phyloP scores from a whole-genome alignment of 2,113 vertebrate species.

The Lutjanus erythropterus region DNA sequence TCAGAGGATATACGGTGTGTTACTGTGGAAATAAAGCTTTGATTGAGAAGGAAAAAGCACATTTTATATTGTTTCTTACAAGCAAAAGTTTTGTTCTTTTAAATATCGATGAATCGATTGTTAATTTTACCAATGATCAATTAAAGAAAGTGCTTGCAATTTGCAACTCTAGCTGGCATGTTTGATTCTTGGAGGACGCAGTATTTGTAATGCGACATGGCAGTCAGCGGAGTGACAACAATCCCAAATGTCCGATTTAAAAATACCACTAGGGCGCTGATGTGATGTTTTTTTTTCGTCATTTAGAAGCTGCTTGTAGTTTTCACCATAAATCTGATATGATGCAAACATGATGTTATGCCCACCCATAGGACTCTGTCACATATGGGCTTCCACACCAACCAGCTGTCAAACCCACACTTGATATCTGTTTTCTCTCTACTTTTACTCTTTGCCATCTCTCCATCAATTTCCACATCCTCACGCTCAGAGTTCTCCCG shows the following conservation, averaged over 20 bases:
- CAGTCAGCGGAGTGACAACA: constrained; percentile 2
- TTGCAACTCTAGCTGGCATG: too few species aligned
- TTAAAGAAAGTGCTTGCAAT: too few species aligned
- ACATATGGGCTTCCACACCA: neutral
- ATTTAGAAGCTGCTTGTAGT: neutral
- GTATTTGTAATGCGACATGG: neutral
- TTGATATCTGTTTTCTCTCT: neutral
- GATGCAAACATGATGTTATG: neutral
- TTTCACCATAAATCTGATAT: constrained; percentile 20
- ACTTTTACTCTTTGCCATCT: neutral
- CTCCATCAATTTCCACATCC: neutral
- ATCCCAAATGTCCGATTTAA: constrained; percentile 1
- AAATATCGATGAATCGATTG: too few species aligned
- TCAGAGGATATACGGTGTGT: too few species aligned
- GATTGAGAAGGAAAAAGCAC: too few species aligned
- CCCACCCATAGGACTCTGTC: neutral
- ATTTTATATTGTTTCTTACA: too few species aligned
- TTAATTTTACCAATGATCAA: too few species aligned
- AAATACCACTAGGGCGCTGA: constrained; percentile 10
- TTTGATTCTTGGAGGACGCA: neutral
- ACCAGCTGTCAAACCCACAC: constrained; percentile 3
- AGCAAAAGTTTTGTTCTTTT: too few species aligned
- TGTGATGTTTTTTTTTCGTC: neutral
- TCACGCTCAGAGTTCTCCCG: neutral
- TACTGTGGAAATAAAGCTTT: too few species aligned